These are phyloP conservation scores for Eupithecia centaureata DNA, from an alignment of 2,888 invertebrate genomes.

Conservation along the genomic window DNA sequence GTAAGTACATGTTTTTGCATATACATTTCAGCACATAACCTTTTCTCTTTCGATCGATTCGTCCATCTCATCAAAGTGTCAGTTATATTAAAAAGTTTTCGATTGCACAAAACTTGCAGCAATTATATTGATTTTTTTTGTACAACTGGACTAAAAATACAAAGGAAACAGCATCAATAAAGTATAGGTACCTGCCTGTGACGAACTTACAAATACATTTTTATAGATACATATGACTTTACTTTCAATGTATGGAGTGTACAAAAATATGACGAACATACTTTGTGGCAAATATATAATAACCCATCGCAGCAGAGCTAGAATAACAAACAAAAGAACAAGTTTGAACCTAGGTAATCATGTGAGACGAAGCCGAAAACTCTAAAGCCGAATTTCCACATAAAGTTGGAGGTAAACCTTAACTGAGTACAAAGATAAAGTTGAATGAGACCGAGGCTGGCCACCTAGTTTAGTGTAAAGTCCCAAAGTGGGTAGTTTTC, in stretches of 20 bases:
- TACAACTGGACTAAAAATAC: background rate
- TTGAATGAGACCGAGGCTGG: slow-evolving; percentile 43
- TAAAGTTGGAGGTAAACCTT: slow-evolving; percentile 21
- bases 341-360: slow-evolving; percentile 2
- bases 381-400: slow-evolving; percentile 10
- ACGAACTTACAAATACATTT: too few relatives aligned
- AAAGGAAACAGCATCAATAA: too few relatives aligned
- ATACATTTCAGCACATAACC: too few relatives aligned
- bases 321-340: background rate
- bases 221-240: too few relatives aligned
- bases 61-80: too few relatives aligned
- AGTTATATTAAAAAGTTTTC: background rate
- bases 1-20: too few relatives aligned
- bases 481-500: slow-evolving; percentile 39
- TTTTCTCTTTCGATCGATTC: too few relatives aligned
- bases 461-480: slow-evolving; percentile 40
- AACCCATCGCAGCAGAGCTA: background rate
- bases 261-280: too few relatives aligned
- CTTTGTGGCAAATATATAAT: too few relatives aligned
- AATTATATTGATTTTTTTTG: background rate
- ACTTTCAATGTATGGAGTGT: too few relatives aligned
- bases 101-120: background rate
- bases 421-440: slow-evolving; percentile 46
- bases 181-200: too few relatives aligned
- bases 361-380: background rate